A percentile compares a stretch with the other conserved stretches of the same genome.
These are phyloP conservation scores for Sitodiplosis mosellana DNA, from an alignment of 1,140 invertebrate genomes.

Conservation along the genomic window DNA sequence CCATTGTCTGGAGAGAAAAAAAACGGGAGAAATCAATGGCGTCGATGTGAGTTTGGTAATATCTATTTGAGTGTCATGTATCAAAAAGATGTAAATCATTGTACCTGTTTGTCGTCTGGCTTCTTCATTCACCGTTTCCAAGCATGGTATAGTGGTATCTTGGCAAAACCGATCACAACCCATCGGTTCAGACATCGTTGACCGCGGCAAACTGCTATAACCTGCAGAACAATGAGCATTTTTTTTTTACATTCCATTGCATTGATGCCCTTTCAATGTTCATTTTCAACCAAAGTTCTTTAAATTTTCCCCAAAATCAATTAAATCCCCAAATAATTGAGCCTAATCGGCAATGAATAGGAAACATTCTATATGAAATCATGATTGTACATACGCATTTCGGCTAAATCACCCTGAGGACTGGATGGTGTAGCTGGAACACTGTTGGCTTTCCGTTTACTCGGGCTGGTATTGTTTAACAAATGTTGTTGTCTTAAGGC, in stretches of 20 bases:
- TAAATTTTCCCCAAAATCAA: too few species aligned
- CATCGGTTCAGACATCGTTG: constrained; percentile 53
- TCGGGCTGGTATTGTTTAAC: constrained; percentile 37
- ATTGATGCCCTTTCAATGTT: too few species aligned
- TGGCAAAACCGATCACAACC: constrained; percentile 16
- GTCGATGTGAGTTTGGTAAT: too few species aligned
- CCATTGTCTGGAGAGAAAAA: constrained; percentile 8
- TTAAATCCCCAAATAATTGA: too few species aligned
- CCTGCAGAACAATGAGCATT: too few species aligned
- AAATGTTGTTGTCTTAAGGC: constrained; percentile 27
- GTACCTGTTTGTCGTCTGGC: constrained; percentile 4
- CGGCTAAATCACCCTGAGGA: constrained; percentile 28
- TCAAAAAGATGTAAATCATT: neutral
- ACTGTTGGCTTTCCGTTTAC: constrained; percentile 57
- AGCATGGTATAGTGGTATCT: constrained; percentile 22
- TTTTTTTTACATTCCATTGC: too few species aligned
- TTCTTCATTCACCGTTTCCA: constrained; percentile 44
- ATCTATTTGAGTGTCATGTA: too few species aligned
- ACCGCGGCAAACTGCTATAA: constrained; percentile 64
- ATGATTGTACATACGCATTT: constrained; percentile 21
- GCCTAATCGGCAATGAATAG: neutral
- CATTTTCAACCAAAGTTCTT: neutral
- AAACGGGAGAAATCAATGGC: neutral
- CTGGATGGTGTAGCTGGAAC: constrained; percentile 72
- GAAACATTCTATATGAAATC: too few species aligned